These are phyloP conservation scores for Agraylea sexmaculata DNA, from an alignment of 1,140 invertebrate species.

Conservation along the genomic window DNA sequence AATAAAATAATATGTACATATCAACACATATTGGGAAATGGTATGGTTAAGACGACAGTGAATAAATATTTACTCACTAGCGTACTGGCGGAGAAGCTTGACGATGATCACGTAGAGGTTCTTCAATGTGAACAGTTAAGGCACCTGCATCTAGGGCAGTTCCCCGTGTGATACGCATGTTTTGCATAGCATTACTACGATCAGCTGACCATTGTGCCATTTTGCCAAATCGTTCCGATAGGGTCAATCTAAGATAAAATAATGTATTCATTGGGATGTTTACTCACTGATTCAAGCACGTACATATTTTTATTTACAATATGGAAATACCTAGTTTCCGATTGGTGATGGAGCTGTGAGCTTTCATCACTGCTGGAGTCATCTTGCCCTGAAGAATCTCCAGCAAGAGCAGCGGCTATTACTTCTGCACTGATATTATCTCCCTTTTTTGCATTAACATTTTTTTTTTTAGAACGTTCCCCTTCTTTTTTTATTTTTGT, in stretches of 20 bases:
- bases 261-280: neutral
- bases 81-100: constrained; percentile 34
- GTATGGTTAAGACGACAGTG: too few relatives aligned
- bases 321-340: constrained; percentile 19
- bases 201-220: constrained; percentile 83
- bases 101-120: constrained; percentile 38
- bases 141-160: constrained; percentile 43
- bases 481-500: constrained; percentile 33
- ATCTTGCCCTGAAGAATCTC: constrained; percentile 25
- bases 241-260: constrained; percentile 44
- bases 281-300: neutral
- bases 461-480: constrained; percentile 22
- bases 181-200: constrained; percentile 63
- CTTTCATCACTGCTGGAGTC: constrained; percentile 26
- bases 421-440: constrained; percentile 26
- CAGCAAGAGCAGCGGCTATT: constrained; percentile 28
- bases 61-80: constrained; percentile 29
- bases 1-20: too few relatives aligned
- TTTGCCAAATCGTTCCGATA: constrained; percentile 76
- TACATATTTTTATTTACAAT: neutral
- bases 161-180: constrained; percentile 73
- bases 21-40: too few relatives aligned
- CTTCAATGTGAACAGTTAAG: constrained; percentile 65
- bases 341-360: constrained; percentile 26
- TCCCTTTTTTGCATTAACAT: constrained; percentile 5